phyloP scores from a whole-genome alignment of 2,888 invertebrate genomes.

The Callimorpha dominula region DNA sequence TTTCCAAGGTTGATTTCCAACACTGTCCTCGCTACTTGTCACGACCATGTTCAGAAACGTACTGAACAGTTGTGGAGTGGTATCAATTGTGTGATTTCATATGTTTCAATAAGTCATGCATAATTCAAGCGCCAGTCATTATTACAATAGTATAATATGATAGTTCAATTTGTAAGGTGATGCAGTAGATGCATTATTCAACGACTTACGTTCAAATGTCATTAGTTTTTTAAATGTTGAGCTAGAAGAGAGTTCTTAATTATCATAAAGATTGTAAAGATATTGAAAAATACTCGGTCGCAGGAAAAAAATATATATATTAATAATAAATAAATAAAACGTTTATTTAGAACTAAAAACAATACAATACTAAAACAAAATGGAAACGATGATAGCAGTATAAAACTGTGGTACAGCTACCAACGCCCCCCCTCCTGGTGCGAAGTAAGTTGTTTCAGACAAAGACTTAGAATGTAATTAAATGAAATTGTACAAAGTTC shows the following conservation, averaged over 20 bases:
- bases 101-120: slow-evolving; percentile 12
- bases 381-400: too few relatives aligned
- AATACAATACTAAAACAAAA: too few relatives aligned
- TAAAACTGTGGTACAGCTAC: too few relatives aligned
- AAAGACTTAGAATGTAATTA: too few relatives aligned
- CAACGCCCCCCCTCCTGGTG: too few relatives aligned
- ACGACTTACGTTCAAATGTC: neutral
- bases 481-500: too few relatives aligned
- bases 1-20: slow-evolving; percentile 2
- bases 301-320: too few relatives aligned
- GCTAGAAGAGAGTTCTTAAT: neutral
- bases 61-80: neutral
- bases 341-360: too few relatives aligned
- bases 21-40: neutral
- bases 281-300: neutral
- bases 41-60: neutral
- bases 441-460: too few relatives aligned
- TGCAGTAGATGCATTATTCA: neutral
- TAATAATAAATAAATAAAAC: too few relatives aligned
- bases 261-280: neutral
- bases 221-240: neutral
- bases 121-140: slow-evolving; percentile 7
- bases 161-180: neutral
- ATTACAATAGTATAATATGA: slow-evolving; percentile 13
- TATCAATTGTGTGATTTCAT: slow-evolving; percentile 6